Conservation (phyloP, 1,140 invertebrate species). For the Cephus cinctus region DNA sequence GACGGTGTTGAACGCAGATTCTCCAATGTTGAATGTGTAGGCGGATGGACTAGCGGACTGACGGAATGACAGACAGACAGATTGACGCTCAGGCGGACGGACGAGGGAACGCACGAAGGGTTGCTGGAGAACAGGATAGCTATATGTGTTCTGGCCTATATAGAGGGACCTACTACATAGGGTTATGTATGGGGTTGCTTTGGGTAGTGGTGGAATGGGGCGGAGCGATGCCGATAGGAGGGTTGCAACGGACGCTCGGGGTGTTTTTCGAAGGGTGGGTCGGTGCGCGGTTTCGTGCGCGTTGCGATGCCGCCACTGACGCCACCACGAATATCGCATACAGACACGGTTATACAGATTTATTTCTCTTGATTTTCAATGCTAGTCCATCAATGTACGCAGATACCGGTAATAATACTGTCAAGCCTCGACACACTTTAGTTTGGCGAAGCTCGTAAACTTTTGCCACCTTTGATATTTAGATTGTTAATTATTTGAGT, state of each 20-base stretch:
- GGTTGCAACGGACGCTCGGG: constrained; percentile 42
- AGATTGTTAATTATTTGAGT: too few relatives aligned
- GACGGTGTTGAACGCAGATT: constrained; percentile 27
- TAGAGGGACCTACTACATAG: neutral
- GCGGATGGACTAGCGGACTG: too few relatives aligned
- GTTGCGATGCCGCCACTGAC: too few relatives aligned
- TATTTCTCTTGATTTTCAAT: neutral
- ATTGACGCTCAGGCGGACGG: constrained; percentile 16
- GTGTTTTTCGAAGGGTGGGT: constrained; percentile 49
- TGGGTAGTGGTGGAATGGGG: constrained; percentile 39
- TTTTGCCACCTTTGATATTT: too few relatives aligned
- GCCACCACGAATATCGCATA: neutral
- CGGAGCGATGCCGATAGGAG: constrained; percentile 47
- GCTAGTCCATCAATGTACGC: too few relatives aligned
- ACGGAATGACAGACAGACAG: constrained; percentile 14
- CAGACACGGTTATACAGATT: too few relatives aligned
- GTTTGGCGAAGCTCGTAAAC: too few relatives aligned
- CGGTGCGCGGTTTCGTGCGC: constrained; percentile 43
- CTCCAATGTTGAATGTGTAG: too few relatives aligned
- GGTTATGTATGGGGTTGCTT: neutral
- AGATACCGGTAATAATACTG: too few relatives aligned
- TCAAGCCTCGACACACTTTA: too few relatives aligned
- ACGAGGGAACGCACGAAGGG: constrained; percentile 4
- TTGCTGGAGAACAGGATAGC: constrained; percentile 22
- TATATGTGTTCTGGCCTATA: neutral